phyloP scores from a whole-genome alignment of 1,140 invertebrate species.

The Cotesia typhae region DNA sequence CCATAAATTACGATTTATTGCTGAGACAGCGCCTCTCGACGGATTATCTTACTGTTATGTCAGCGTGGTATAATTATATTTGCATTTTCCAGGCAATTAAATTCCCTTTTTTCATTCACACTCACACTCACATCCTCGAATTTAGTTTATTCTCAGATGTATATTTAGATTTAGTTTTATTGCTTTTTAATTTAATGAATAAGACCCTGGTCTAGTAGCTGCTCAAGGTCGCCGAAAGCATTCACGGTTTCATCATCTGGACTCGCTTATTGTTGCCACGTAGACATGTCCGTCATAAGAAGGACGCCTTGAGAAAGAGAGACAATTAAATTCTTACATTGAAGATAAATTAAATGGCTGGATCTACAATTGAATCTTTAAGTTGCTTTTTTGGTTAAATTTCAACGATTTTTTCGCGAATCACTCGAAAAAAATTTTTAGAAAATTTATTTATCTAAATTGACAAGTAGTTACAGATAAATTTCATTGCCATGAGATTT shows the following conservation, averaged over 20 bases:
- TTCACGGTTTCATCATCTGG: background rate
- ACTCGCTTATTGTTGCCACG: too few relatives aligned
- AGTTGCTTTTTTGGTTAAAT: too few relatives aligned
- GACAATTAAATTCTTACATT: background rate
- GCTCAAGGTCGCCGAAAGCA: background rate
- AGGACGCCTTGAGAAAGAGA: conserved; percentile 14
- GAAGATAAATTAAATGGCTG: background rate
- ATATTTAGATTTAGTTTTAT: too few relatives aligned
- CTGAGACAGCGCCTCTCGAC: conserved; percentile 58
- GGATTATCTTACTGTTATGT: conserved; percentile 64
- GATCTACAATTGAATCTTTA: too few relatives aligned
- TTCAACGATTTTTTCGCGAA: too few relatives aligned
- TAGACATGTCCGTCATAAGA: conserved; percentile 6
- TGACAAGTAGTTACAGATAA: too few relatives aligned
- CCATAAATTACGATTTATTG: conserved; percentile 65
- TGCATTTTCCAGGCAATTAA: conserved; percentile 57
- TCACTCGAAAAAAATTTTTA: too few relatives aligned
- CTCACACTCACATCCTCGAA: background rate
- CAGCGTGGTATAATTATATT: conserved; percentile 63
- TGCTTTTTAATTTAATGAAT: too few relatives aligned
- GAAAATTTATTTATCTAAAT: too few relatives aligned
- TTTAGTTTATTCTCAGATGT: too few relatives aligned
- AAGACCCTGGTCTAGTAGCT: too few relatives aligned
- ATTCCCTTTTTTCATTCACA: conserved; percentile 38
- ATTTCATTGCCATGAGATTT: background rate